Conservation (phyloP, 1,140 invertebrate genomes). For the Drosophila suzukii region DNA sequence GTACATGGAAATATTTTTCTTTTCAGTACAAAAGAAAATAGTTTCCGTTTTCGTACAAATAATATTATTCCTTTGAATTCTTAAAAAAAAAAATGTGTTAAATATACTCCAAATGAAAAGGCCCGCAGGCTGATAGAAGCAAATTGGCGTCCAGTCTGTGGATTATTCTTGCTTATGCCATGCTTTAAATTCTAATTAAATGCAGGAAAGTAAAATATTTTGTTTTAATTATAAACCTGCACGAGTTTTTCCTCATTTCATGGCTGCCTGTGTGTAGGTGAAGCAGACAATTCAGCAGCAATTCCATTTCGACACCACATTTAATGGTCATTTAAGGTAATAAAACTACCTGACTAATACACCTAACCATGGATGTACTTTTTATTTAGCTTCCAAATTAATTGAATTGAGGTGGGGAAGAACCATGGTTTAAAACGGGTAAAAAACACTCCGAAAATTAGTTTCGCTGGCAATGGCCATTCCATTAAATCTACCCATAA, state of each 20-base stretch:
- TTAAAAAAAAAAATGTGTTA: not conserved
- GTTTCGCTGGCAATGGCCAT: not conserved
- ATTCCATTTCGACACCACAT: slow-evolving; percentile 44
- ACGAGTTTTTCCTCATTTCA: slow-evolving; percentile 2
- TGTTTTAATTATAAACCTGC: slow-evolving; percentile 67
- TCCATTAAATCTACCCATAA: not conserved
- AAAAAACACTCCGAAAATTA: slow-evolving; percentile 7
- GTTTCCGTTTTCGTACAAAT: too few species aligned
- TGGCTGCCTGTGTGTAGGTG: not conserved
- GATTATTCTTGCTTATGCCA: not conserved
- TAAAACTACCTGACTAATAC: slow-evolving; percentile 37
- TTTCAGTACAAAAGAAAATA: too few species aligned
- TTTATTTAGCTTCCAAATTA: slow-evolving; percentile 47
- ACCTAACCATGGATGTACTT: not conserved
- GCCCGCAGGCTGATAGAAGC: not conserved
- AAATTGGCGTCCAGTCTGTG: not conserved
- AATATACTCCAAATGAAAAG: not conserved
- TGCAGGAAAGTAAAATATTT: slow-evolving; percentile 62
- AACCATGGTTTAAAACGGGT: not conserved
- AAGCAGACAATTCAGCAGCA: slow-evolving; percentile 42
- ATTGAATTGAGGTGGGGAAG: slow-evolving; percentile 35
- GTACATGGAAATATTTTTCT: too few species aligned
- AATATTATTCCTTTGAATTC: too few species aligned
- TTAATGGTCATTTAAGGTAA: slow-evolving; percentile 62
- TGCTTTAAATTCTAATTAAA: slow-evolving; percentile 54